Conservation (phyloP, 2,113 vertebrate species). For the Rhinolophus sinicus region DNA sequence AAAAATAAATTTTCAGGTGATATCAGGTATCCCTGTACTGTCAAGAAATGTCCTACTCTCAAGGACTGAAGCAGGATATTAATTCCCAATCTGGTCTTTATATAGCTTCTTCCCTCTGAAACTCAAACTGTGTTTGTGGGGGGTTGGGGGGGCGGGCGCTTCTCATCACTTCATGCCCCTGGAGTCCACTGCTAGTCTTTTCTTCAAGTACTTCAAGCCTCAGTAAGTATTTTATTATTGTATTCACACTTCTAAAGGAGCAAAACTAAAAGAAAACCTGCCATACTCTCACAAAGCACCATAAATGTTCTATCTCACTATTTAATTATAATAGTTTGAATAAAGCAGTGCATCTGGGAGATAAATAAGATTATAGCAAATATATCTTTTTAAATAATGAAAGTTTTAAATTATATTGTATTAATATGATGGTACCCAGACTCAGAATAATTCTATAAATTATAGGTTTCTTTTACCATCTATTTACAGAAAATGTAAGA, state of each 20-base stretch:
- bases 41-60: conserved; percentile 23
- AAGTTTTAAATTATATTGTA: background rate
- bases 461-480: background rate
- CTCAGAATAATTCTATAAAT: background rate
- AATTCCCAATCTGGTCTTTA: background rate
- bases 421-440: background rate
- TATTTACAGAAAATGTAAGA: conserved; percentile 13
- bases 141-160: fast-evolving
- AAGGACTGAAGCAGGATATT: background rate
- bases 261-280: background rate
- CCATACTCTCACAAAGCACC: background rate
- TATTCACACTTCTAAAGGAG: background rate
- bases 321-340: background rate
- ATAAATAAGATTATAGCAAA: background rate
- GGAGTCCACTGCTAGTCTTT: background rate
- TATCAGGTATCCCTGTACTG: background rate
- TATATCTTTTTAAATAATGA: background rate
- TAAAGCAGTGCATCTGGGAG: background rate
- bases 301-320: background rate
- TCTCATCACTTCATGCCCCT: background rate
- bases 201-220: background rate
- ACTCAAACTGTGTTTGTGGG: background rate
- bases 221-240: background rate
- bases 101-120: background rate
- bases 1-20: background rate